A percentile compares a stretch with the other conserved stretches of the same genome.
Evolutionary conservation across 1,140 invertebrate genomes (phyloP).

Genomic region (Lerema accius): DNA sequence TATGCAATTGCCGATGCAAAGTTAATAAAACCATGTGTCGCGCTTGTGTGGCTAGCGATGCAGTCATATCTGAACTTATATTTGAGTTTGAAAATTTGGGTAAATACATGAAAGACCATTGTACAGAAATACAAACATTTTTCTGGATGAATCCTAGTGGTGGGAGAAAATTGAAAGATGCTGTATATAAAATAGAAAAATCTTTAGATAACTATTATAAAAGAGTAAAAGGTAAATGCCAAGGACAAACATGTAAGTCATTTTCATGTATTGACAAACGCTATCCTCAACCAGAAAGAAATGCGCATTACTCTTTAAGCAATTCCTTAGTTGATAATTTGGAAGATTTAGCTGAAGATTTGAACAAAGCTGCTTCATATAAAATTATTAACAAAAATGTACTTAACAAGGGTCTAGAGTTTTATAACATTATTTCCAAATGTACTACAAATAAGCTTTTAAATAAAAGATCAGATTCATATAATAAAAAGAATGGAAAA

Average conservation of each 20-base stretch:
- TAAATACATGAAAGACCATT: slow-evolving; percentile 68
- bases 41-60: slow-evolving; percentile 59
- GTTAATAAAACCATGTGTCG: slow-evolving; percentile 60
- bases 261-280: slow-evolving; percentile 57
- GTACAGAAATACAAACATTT: slow-evolving; percentile 72
- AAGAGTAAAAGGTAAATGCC: slow-evolving; percentile 61
- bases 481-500: slow-evolving; percentile 33
- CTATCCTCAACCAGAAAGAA: slow-evolving; percentile 16
- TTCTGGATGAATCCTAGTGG: slow-evolving; percentile 68
- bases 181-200: slow-evolving; percentile 57
- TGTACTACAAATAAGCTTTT: slow-evolving; percentile 39
- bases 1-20: slow-evolving; percentile 60
- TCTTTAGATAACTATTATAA: slow-evolving; percentile 62
- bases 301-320: slow-evolving; percentile 6
- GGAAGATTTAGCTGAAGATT: slow-evolving; percentile 39
- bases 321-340: slow-evolving; percentile 43
- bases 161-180: slow-evolving; percentile 62
- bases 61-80: slow-evolving; percentile 60
- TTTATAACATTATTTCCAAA: slow-evolving; percentile 37
- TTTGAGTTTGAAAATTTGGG: slow-evolving; percentile 67
- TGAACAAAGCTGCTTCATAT: slow-evolving; percentile 39
- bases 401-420: slow-evolving; percentile 35
- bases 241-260: slow-evolving; percentile 55
- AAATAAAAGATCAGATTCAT: slow-evolving; percentile 36
- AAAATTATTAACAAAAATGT: slow-evolving; percentile 39